Evolutionary conservation across 2,797 vertebrate species (phyloP).

Genomic region (Graptemys geographica): DNA sequence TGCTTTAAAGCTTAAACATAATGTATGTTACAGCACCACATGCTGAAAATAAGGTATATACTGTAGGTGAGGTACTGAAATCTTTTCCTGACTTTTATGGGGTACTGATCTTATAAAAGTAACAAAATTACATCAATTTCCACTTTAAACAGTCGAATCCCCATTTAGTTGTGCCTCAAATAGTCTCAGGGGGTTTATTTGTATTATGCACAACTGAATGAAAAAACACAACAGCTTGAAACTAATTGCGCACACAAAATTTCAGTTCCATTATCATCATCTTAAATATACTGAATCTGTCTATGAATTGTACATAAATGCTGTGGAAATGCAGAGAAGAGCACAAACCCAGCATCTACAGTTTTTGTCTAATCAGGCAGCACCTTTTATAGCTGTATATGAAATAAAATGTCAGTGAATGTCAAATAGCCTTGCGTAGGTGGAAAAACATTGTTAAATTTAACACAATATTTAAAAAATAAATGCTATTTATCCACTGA

Average conservation of each 20-base stretch:
- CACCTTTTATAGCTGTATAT: neutral
- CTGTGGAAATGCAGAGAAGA: neutral
- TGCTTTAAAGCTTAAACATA: slow-evolving; percentile 46
- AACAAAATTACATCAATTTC: slow-evolving; percentile 60
- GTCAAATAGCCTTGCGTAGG: neutral
- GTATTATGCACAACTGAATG: neutral
- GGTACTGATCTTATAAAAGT: neutral
- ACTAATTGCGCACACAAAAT: neutral
- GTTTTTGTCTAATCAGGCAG: neutral
- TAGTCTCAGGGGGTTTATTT: slow-evolving; percentile 42
- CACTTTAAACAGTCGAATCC: slow-evolving; percentile 29
- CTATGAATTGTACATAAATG: neutral
- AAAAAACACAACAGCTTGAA: neutral
- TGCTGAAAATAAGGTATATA: neutral
- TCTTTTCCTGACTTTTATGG: neutral
- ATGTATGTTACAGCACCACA: neutral
- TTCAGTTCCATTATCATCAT: slow-evolving; percentile 28
- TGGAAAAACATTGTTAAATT: neutral
- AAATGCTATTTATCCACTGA: neutral
- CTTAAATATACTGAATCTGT: slow-evolving; percentile 14
- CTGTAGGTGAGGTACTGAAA: slow-evolving; percentile 21
- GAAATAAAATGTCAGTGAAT: neutral
- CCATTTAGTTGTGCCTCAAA: slow-evolving; percentile 15
- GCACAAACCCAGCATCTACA: neutral
- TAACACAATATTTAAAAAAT: neutral